Percentiles rank a stretch among this genome's conserved stretches.
These are phyloP conservation scores for Sphaerophoria taeniata DNA, from an alignment of 2,888 invertebrate species.

Conservation along the genomic window DNA sequence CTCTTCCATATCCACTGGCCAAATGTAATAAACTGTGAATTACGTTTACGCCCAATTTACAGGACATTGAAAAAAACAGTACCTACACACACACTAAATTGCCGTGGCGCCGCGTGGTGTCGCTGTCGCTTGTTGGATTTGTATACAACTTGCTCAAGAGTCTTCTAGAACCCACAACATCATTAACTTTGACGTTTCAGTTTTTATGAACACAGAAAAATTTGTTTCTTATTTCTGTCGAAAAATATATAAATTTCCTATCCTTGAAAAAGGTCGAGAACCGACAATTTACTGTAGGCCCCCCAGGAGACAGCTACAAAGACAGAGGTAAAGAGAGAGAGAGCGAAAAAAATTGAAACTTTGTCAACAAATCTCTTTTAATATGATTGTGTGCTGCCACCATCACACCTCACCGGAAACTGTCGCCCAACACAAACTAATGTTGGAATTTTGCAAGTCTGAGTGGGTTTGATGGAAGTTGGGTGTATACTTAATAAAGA, in stretches of 20 bases:
- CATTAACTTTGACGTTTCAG: conserved; percentile 69
- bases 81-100: conserved; percentile 13
- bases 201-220: conserved; percentile 60
- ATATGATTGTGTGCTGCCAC: conserved; percentile 64
- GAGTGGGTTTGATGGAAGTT: conserved; percentile 14
- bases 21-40: conserved; percentile 73
- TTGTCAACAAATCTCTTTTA: conserved; percentile 74
- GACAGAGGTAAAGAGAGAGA: background rate
- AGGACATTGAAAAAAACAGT: conserved; percentile 57
- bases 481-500: background rate
- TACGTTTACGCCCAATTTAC: conserved; percentile 71
- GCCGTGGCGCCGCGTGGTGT: background rate
- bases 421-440: conserved; percentile 56
- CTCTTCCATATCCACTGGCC: conserved; percentile 23
- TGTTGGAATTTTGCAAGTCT: conserved; percentile 3
- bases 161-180: conserved; percentile 49
- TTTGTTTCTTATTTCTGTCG: conserved; percentile 1
- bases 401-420: conserved; percentile 47
- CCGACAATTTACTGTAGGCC: background rate
- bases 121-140: background rate
- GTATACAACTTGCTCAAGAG: background rate
- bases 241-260: conserved; percentile 37
- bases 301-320: background rate
- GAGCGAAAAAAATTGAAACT: conserved; percentile 64
- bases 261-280: conserved; percentile 28